Percentiles rank a stretch among this genome's conserved stretches.
Evolutionary conservation across 2,113 vertebrate species (phyloP).

Genomic region (Natator depressus): DNA sequence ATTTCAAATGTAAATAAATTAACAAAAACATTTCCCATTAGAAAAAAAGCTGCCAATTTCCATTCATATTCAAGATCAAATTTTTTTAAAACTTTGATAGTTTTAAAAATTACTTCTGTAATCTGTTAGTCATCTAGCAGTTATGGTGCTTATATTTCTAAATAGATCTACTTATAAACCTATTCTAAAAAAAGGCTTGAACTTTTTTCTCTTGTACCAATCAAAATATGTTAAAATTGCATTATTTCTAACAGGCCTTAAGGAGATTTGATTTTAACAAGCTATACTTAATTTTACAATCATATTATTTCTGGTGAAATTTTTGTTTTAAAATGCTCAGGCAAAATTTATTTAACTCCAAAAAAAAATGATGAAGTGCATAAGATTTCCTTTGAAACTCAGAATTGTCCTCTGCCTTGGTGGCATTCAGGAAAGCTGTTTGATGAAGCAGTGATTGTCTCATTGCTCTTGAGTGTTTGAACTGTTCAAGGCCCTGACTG

Average conservation of each 20-base stretch:
- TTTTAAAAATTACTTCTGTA: not conserved
- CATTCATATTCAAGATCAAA: not conserved
- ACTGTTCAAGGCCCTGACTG: not conserved
- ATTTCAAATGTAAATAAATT: not conserved
- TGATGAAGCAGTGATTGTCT: conserved; percentile 20
- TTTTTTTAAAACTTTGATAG: not conserved
- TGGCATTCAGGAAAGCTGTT: not conserved
- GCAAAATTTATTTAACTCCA: not conserved
- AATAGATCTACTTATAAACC: not conserved
- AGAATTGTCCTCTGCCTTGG: not conserved
- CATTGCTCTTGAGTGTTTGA: not conserved
- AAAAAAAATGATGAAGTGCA: not conserved
- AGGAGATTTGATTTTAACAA: not conserved
- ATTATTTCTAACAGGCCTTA: not conserved
- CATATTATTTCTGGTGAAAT: not conserved
- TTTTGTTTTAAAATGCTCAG: not conserved
- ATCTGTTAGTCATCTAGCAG: not conserved
- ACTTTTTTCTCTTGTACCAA: not conserved
- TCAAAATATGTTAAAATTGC: not conserved
- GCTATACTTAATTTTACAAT: not conserved
- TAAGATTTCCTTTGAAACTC: not conserved
- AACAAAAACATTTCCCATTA: not conserved
- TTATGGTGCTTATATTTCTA: not conserved
- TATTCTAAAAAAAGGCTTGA: not conserved
- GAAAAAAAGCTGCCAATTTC: not conserved